Conservation (phyloP, 2,797 vertebrate species). For the Vireo griseus region DNA sequence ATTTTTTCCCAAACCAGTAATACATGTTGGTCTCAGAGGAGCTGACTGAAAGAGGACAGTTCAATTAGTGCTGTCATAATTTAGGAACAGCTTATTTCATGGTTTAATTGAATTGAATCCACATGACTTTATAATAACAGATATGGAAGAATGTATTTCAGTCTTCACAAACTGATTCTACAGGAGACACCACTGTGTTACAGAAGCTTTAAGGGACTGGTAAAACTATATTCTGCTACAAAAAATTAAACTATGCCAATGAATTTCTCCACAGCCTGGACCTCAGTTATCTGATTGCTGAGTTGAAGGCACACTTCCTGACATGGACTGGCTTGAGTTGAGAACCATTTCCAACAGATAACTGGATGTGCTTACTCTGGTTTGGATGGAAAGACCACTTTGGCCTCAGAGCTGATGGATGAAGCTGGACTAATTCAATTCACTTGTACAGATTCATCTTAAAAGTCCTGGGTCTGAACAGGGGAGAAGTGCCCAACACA, state of each 20-base stretch:
- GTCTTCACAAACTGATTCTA: not conserved
- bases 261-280: not conserved
- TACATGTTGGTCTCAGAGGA: not conserved
- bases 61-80: not conserved
- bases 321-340: not conserved
- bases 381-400: not conserved
- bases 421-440: not conserved
- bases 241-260: not conserved
- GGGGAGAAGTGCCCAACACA: not conserved
- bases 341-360: not conserved
- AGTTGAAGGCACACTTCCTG: not conserved
- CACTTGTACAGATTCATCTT: not conserved
- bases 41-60: not conserved
- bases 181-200: not conserved
- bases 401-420: not conserved
- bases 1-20: not conserved
- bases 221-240: not conserved
- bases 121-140: not conserved
- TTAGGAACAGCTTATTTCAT: not conserved
- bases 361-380: not conserved
- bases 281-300: not conserved
- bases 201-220: not conserved
- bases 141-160: not conserved
- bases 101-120: not conserved
- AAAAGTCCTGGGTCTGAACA: not conserved